Percentiles rank a stretch among this genome's conserved stretches.
These are phyloP conservation scores for Holothuria scabra DNA, from an alignment of 53 echinoderm and acorn worm genomes.

Conservation along the genomic window DNA sequence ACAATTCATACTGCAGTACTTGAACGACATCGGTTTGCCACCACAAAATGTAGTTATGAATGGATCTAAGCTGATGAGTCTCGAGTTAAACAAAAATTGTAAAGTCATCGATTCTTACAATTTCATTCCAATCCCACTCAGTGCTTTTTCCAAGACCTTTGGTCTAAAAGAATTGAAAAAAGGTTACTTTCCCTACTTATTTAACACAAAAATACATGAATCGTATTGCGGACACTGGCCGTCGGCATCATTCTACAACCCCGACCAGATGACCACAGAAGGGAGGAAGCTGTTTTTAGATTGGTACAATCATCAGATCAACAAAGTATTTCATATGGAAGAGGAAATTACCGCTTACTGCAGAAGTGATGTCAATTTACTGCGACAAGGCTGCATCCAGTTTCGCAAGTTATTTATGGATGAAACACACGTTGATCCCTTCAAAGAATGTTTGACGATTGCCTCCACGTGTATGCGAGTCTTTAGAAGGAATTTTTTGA, in stretches of 20 bases:
- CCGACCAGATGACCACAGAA: neutral
- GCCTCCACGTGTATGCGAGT: conserved; percentile 54
- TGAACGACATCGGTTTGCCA: conserved; percentile 11
- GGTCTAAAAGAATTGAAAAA: neutral
- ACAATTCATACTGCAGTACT: conserved; percentile 28
- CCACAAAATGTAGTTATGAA: no score
- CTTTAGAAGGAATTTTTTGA: conserved; percentile 23
- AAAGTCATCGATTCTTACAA: no score
- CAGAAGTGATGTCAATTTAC: no score
- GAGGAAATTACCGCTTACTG: no score
- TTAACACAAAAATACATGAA: neutral
- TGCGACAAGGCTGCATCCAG: no score
- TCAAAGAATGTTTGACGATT: conserved; percentile 63
- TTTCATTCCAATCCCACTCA: conserved; percentile 31
- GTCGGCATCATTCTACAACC: no score
- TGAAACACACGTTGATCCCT: conserved; percentile 56
- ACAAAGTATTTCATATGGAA: no score
- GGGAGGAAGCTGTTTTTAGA: neutral
- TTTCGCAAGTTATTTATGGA: no score
- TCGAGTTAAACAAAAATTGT: neutral
- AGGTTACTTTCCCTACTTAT: conserved; percentile 23
- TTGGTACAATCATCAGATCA: no score
- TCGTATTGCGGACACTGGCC: neutral
- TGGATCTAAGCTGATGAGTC: conserved; percentile 48
- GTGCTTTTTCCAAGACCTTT: conserved; percentile 13